Evolutionary conservation across 2,888 invertebrate genomes (phyloP), one percentile per base, ranked within the genome.

Genomic region (Campoplex capitator): DNA sequence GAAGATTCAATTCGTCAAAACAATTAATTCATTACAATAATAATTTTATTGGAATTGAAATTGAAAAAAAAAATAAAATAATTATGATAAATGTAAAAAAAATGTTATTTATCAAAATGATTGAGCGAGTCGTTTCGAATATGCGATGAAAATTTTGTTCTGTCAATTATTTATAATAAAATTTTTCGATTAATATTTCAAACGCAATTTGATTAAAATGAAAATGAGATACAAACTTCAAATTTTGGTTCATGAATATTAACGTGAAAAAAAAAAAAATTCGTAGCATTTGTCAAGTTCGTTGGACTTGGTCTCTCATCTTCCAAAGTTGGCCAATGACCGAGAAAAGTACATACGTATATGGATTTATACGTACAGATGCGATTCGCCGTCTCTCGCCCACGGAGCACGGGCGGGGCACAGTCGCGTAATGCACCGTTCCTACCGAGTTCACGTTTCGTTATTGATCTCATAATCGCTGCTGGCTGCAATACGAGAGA

Each of bases 381-480:
- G 68, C 48, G 58, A 74, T 67, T 76, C 78, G 68, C 45, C n/a
- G 32, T 75, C 35, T 78, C 74, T 65, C 77, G 65, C 48, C 38
- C 77, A 42, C 51, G 51, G 51, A 32, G 54, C 45, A 70, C 83
- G 85, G 85, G 85, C 78, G 85, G 83, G 83, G 83, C 85, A 78
- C 78, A 70, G 70, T 79, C 79, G 75, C 76, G 81, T 81, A 73
- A 81, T 81, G 65, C 81, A 81, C 86, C 79, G 73, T 62, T 85
- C 67, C 82, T 75, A 76, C 76, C 76, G 71, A 74, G 62, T 79
- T 76, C 76, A 73, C 79, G 82, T 79, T 84, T 88, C 83, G 84
- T 84, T 86, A 83, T 86, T 88, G 84, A 86, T 88, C 76, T 85
- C 82, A 85, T 87, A 85, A 87, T 87, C 87, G 82, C 54, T 65